Conservation (phyloP, 2,797 vertebrate species). For the Pelochelys cantorii region DNA sequence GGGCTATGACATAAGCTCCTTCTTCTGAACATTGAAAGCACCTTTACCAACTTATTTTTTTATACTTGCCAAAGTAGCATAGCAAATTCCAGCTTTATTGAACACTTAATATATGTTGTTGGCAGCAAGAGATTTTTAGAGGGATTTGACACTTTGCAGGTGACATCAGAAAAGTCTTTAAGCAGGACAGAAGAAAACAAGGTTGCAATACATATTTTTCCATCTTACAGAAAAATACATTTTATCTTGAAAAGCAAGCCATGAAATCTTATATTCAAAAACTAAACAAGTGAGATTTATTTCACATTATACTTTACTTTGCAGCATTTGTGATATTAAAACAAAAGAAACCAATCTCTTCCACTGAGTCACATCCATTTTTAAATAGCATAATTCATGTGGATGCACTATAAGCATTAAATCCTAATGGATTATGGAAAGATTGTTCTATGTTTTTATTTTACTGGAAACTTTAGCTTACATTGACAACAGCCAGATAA, state of each 20-base stretch:
- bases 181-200: conserved; percentile 28
- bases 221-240: not conserved
- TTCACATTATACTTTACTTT: not conserved
- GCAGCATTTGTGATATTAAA: not conserved
- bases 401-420: not conserved
- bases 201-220: conserved; percentile 21
- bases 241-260: not conserved
- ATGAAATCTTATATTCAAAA: conserved; percentile 40
- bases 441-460: not conserved
- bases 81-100: conserved; percentile 48
- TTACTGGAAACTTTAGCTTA: conserved; percentile 20
- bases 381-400: not conserved
- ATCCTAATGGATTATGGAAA: not conserved
- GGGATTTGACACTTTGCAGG: not conserved
- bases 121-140: not conserved
- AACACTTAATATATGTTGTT: conserved; percentile 23
- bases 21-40: not conserved
- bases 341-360: not conserved
- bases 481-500: not conserved
- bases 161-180: conserved; percentile 9
- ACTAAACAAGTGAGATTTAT: not conserved
- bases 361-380: too few species aligned
- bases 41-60: not conserved
- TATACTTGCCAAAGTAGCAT: not conserved
- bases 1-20: not conserved